Evolutionary conservation across 1,140 invertebrate genomes (phyloP).

Genomic region (Microplitis demolitor): DNA sequence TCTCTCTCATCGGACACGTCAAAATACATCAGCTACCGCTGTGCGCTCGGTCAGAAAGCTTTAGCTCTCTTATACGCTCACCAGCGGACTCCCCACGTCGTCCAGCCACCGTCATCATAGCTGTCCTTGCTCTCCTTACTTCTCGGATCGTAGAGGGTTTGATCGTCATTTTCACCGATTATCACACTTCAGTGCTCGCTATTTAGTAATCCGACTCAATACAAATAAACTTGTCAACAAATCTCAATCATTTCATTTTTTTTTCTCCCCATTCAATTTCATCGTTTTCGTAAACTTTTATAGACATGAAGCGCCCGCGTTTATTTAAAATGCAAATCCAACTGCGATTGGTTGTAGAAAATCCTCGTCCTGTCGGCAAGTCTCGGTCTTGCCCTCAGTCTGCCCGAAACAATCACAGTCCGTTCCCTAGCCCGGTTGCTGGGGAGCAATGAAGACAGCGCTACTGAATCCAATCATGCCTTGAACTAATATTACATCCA

Average conservation of each 20-base stretch:
- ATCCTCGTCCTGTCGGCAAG: constrained; percentile 19
- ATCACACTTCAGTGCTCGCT: background rate
- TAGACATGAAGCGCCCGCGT: constrained; percentile 5
- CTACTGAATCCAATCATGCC: constrained; percentile 26
- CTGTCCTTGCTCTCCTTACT: constrained; percentile 37
- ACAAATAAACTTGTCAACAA: background rate
- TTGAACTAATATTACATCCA: constrained; percentile 25
- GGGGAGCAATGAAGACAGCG: constrained; percentile 7
- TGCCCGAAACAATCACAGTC: constrained; percentile 24
- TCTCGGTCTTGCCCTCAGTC: constrained; percentile 5
- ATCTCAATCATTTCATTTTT: background rate
- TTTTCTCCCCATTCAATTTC: background rate
- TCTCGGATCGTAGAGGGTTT: constrained; percentile 2
- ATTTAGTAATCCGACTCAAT: background rate
- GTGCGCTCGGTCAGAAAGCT: constrained; percentile 56
- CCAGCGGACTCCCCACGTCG: constrained; percentile 56
- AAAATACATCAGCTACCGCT: constrained; percentile 62
- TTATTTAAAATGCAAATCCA: constrained; percentile 12
- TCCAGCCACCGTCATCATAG: constrained; percentile 28
- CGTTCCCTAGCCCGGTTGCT: background rate
- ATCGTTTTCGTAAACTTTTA: background rate
- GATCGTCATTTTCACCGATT: background rate
- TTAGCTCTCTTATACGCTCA: constrained; percentile 17
- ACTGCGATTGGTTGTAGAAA: constrained; percentile 23
- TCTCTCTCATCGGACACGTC: constrained; percentile 53